These are phyloP conservation scores for Catotricha subobsoleta DNA, from an alignment of 2,888 invertebrate species.

Conservation along the genomic window DNA sequence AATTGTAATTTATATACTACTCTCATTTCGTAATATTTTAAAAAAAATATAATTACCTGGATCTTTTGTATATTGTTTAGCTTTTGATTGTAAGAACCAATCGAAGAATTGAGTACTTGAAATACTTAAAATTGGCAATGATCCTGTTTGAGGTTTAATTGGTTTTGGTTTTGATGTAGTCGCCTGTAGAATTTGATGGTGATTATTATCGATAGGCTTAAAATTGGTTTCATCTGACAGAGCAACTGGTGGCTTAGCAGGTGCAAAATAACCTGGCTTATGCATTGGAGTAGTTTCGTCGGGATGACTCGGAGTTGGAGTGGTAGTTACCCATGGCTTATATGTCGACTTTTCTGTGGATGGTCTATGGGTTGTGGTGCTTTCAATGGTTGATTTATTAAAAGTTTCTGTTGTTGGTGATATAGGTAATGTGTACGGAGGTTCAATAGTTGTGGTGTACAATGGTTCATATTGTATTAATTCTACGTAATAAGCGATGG, in stretches of 20 bases:
- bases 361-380: background rate
- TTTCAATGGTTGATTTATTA: background rate
- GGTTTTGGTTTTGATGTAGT: background rate
- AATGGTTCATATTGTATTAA: slow-evolving; percentile 27
- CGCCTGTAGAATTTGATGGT: background rate
- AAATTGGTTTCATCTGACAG: too few relatives aligned
- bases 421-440: slow-evolving; percentile 19
- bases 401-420: slow-evolving; percentile 8
- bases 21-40: too few relatives aligned
- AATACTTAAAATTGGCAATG: slow-evolving; percentile 4
- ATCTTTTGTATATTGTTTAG: slow-evolving; percentile 6
- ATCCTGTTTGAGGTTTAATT: slow-evolving; percentile 6
- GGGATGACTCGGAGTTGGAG: background rate
- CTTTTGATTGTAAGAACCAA: slow-evolving; percentile 13
- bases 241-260: slow-evolving; percentile 4
- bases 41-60: slow-evolving; percentile 3
- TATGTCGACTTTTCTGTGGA: background rate
- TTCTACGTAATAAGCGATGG: slow-evolving; percentile 28
- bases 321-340: background rate
- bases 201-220: slow-evolving; percentile 5
- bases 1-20: too few relatives aligned
- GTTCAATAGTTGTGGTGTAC: slow-evolving; percentile 24
- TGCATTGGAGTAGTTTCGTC: slow-evolving; percentile 10
- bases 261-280: slow-evolving; percentile 9
- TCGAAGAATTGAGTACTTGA: slow-evolving; percentile 11